Base-by-base conservation (phyloP, 2,888 invertebrate genomes). In the Philaethria dido region DNA sequence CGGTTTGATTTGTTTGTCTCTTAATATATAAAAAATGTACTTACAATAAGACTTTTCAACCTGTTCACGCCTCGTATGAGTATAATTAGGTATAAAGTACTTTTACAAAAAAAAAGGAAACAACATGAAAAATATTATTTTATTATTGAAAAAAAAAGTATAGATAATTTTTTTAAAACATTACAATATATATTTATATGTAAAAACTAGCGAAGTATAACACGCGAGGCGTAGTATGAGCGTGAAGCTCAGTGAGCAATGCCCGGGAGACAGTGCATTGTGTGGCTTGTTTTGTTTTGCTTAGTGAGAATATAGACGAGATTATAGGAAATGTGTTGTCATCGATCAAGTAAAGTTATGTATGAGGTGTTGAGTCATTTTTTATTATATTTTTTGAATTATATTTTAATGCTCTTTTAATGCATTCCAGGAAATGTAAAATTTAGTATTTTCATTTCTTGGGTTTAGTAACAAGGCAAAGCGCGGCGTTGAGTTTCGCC, bases 221-320 rank as follows among this genome's bases (percentile, higher is more conserved):
- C 25, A n/a, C n/a, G 44, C 18, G 13, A 44, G 3, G 33, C 14
- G 14, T 42, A 11, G 45, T 16, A 33, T 29, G 55, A 44, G 45
- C 44, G 29, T 36, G 20, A 62, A 57, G 57, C 57, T 55, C 55
- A 36, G 9, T 57, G 25, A 25, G 42, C 67, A 57, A 63, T 63
- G 67, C 67, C 48, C 59, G 45, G 36, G n/a, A 11, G 63, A 63
- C 67, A 52, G 59, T 39, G 62, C 66, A 64, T 68, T 64, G 68
- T 61, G 66, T 66, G 63, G 66, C 68, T 70, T 62, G 36, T 64
- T 70, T 70, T 70, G 55, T 61, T 70, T 70, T 68, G 70, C 66
- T 47, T 68, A 60, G 62, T 47, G 44, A 62, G 33, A 55, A 55
- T 11, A 60, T 66, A 66, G 67, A 50, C 29, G 45, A 63, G 65